Conservation (phyloP, 2,797 vertebrate genomes). For the Dicrostonyx torquatus region DNA sequence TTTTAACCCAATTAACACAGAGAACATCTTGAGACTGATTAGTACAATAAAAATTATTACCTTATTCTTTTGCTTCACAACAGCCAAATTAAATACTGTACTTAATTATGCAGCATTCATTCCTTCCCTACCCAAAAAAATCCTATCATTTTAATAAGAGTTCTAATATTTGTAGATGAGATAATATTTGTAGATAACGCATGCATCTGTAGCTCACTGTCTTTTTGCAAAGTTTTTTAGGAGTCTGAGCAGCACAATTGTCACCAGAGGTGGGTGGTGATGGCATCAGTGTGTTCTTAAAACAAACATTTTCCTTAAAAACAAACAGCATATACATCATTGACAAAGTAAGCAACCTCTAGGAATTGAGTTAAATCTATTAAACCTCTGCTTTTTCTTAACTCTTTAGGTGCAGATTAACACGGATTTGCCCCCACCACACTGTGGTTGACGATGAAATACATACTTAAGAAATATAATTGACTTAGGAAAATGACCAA, state of each 20-base stretch:
- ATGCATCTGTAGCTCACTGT: slow-evolving; percentile 81
- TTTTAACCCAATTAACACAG: slow-evolving; percentile 93
- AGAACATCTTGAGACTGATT: slow-evolving; percentile 92
- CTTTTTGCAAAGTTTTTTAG: slow-evolving; percentile 83
- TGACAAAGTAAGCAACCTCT: slow-evolving; percentile 78
- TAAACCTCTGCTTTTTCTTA: slow-evolving; percentile 80
- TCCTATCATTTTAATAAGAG: slow-evolving; percentile 85
- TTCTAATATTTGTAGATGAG: slow-evolving; percentile 85
- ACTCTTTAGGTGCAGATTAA: slow-evolving; percentile 72
- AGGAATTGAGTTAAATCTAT: slow-evolving; percentile 77
- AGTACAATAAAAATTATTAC: slow-evolving; percentile 93
- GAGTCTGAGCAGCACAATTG: slow-evolving; percentile 81
- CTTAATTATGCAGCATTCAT: slow-evolving; percentile 91
- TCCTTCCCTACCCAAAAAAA: slow-evolving; percentile 83
- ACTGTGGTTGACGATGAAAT: slow-evolving; percentile 73
- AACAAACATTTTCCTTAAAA: slow-evolving; percentile 78
- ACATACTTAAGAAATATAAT: slow-evolving; percentile 79
- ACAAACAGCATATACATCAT: slow-evolving; percentile 67
- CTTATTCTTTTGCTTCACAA: slow-evolving; percentile 92
- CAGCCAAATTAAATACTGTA: slow-evolving; percentile 92
- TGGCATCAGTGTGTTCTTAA: slow-evolving; percentile 81
- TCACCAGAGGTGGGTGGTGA: slow-evolving; percentile 78
- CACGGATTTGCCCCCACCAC: slow-evolving; percentile 68
- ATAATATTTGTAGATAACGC: slow-evolving; percentile 83
- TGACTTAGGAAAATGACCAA: slow-evolving; percentile 75